Conservation (phyloP, 2,888 invertebrate species). For the Trichogramma evanescens region DNA sequence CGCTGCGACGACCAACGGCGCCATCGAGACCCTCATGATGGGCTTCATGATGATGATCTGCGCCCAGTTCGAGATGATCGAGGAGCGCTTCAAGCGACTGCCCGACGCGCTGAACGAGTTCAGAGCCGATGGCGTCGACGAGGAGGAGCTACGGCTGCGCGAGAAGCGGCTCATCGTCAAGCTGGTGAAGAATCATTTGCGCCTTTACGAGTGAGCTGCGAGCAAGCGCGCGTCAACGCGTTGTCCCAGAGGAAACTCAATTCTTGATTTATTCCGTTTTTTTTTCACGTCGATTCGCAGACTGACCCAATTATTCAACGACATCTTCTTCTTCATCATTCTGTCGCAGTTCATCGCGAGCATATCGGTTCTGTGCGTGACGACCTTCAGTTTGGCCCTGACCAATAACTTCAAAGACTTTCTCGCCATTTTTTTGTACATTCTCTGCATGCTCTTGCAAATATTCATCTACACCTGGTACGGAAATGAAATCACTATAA, state of each 20-base stretch:
- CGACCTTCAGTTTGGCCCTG: slow-evolving; percentile 25
- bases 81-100: slow-evolving; percentile 9
- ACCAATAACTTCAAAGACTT: slow-evolving; percentile 20
- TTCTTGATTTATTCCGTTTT: not conserved
- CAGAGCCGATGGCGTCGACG: not conserved
- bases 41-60: slow-evolving; percentile 20
- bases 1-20: slow-evolving; percentile 7
- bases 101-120: slow-evolving; percentile 3
- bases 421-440: slow-evolving; percentile 19
- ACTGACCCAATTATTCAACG: slow-evolving; percentile 19
- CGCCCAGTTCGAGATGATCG: slow-evolving; percentile 13
- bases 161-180: slow-evolving; percentile 1
- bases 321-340: slow-evolving; percentile 18
- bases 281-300: not conserved
- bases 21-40: slow-evolving; percentile 12
- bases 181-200: slow-evolving; percentile 9
- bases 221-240: no score
- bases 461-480: slow-evolving; percentile 34
- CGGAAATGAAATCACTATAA: slow-evolving; percentile 29
- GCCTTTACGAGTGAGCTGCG: slow-evolving; percentile 7
- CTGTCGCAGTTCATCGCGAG: slow-evolving; percentile 27
- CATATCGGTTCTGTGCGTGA: slow-evolving; percentile 24
- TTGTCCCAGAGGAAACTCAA: no score
- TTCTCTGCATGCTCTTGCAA: slow-evolving; percentile 28
- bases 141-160: not conserved